Percentiles rank a stretch among this genome's conserved stretches.
These are phyloP conservation scores for Zelostemma sp. DNA, from an alignment of 1,140 invertebrate species.

Conservation along the genomic window DNA sequence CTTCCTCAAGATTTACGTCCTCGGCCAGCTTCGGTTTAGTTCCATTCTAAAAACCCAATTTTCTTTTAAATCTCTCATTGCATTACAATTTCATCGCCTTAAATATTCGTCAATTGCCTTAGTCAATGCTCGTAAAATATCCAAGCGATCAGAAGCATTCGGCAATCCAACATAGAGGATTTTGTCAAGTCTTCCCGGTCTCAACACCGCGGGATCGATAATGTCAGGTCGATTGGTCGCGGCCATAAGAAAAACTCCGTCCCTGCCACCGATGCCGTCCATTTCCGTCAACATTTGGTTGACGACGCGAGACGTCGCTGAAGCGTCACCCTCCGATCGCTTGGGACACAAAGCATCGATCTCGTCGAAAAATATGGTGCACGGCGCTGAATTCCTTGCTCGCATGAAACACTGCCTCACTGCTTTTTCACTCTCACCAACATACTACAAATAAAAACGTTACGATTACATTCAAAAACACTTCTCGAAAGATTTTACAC, in stretches of 20 bases:
- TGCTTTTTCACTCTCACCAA: slow-evolving; percentile 98
- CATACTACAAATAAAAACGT: slow-evolving; percentile 92
- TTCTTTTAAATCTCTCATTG: slow-evolving; percentile 3
- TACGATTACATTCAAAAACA: too few relatives aligned
- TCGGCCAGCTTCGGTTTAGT: slow-evolving; percentile 79
- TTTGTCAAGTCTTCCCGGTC: slow-evolving; percentile 95
- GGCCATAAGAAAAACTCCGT: slow-evolving; percentile 94
- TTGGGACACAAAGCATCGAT: slow-evolving; percentile 96
- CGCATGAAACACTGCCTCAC: slow-evolving; percentile 95
- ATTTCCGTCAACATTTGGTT: slow-evolving; percentile 99
- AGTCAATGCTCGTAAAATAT: slow-evolving; percentile 92
- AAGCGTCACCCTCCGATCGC: slow-evolving; percentile 81
- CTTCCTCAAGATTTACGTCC: slow-evolving; percentile 82
- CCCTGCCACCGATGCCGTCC: slow-evolving; percentile 93
- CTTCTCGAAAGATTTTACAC: too few relatives aligned
- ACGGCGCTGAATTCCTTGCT: slow-evolving; percentile 94
- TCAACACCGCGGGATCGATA: slow-evolving; percentile 94
- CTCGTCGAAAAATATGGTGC: slow-evolving; percentile 99
- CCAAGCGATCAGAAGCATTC: slow-evolving; percentile 80
- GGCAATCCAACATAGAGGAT: slow-evolving; percentile 96
- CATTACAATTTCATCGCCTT: too few relatives aligned
- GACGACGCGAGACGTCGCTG: slow-evolving; percentile 86
- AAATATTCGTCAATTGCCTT: slow-evolving; percentile 75
- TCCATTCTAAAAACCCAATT: slow-evolving; percentile 73
- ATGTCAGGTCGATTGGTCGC: slow-evolving; percentile 98